phyloP scores from a whole-genome alignment of 2,888 invertebrate genomes.

The Sesia bembeciformis region DNA sequence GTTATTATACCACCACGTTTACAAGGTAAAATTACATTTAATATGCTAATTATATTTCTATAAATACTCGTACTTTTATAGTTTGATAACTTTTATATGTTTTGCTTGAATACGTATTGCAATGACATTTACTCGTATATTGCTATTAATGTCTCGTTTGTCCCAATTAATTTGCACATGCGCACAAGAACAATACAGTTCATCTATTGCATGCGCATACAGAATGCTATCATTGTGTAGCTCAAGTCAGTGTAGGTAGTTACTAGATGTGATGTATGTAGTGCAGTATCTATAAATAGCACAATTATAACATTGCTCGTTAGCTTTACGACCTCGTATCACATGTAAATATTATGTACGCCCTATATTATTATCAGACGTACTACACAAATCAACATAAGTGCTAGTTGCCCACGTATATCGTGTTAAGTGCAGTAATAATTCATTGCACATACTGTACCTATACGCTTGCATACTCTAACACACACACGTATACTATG shows the following conservation, averaged over 20 bases:
- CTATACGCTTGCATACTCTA: background rate
- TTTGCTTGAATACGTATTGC: too few species aligned
- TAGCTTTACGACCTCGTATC: slow-evolving; percentile 45
- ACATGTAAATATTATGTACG: slow-evolving; percentile 42
- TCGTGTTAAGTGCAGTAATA: slow-evolving; percentile 44
- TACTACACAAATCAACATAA: slow-evolving; percentile 41
- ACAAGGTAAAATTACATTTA: too few species aligned
- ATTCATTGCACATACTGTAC: slow-evolving; percentile 29
- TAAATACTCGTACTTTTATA: too few species aligned
- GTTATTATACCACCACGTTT: too few species aligned
- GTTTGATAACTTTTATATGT: too few species aligned
- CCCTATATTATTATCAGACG: slow-evolving; percentile 41
- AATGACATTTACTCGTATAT: too few species aligned
- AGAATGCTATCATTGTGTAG: background rate
- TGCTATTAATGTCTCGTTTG: too few species aligned
- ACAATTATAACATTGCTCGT: slow-evolving; percentile 29
- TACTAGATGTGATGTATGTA: slow-evolving; percentile 12
- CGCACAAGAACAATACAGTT: too few species aligned
- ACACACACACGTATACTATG: slow-evolving; percentile 4
- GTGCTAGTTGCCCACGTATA: slow-evolving; percentile 31
- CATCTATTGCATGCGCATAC: too few species aligned
- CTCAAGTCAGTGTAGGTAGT: slow-evolving; percentile 6
- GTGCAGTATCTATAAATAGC: slow-evolving; percentile 20
- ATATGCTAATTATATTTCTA: too few species aligned
- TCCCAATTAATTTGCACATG: too few species aligned